phyloP scores from a whole-genome alignment of 2,113 vertebrate species.

The Melospiza georgiana region DNA sequence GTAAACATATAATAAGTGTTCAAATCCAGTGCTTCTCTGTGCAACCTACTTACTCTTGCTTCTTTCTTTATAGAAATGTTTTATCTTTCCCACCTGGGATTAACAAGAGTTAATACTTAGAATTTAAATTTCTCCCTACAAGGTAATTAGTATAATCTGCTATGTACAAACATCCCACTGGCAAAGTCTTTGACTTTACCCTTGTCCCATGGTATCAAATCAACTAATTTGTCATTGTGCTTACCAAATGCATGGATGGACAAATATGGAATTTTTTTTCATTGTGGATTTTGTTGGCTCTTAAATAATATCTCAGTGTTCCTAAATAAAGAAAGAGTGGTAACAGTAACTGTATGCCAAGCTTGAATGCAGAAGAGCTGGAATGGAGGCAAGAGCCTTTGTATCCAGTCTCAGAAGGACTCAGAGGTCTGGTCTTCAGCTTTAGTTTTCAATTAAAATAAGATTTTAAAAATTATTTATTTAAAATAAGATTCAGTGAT shows the following conservation, averaged over 20 bases:
- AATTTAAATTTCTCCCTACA: constrained; percentile 41
- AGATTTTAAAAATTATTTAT: neutral
- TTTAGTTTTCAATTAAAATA: neutral
- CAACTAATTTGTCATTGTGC: constrained; percentile 39
- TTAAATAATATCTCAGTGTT: neutral
- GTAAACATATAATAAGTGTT: neutral
- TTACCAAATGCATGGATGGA: constrained; percentile 54
- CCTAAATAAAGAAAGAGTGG: neutral
- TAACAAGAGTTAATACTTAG: constrained; percentile 52
- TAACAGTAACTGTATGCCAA: neutral
- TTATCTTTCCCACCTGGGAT: constrained; percentile 34
- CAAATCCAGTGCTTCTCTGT: neutral
- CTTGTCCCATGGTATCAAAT: constrained; percentile 42
- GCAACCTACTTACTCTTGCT: neutral
- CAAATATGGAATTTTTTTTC: constrained; percentile 26
- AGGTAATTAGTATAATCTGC: constrained; percentile 62
- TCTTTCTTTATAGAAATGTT: neutral
- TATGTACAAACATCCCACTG: constrained; percentile 36
- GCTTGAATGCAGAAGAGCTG: neutral
- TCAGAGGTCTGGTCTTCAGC: neutral
- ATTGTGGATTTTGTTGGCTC: constrained; percentile 47
- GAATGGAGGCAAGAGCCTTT: neutral
- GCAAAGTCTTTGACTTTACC: constrained; percentile 59
- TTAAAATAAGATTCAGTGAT: neutral
- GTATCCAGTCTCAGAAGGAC: neutral